Conservation (phyloP, 2,888 invertebrate species). For the Acronicta aceris region DNA sequence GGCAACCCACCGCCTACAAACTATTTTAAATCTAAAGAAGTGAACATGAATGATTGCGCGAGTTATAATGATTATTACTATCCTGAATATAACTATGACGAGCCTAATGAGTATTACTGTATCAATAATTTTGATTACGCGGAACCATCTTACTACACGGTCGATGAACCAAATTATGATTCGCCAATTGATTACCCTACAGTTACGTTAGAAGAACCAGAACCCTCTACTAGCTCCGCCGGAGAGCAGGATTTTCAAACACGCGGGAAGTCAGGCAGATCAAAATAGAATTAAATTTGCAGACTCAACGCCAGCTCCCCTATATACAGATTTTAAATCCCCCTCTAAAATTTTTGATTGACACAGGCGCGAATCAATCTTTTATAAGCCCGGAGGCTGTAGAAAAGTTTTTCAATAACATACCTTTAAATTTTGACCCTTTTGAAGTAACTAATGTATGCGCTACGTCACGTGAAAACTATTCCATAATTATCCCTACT, state of each 20-base stretch:
- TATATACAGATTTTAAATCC: too few species aligned
- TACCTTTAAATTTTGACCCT: slow-evolving; percentile 41
- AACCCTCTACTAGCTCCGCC: too few species aligned
- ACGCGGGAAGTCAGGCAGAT: slow-evolving; percentile 12
- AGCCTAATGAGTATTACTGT: too few species aligned
- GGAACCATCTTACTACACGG: too few species aligned
- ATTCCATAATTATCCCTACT: slow-evolving; percentile 29
- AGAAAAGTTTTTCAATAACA: slow-evolving; percentile 24
- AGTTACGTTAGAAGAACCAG: too few species aligned
- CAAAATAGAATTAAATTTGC: too few species aligned
- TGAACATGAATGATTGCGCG: slow-evolving; percentile 3
- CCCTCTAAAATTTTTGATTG: too few species aligned
- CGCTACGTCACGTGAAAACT: slow-evolving; percentile 41
- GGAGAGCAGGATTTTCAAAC: slow-evolving; percentile 43
- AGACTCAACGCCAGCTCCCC: too few species aligned
- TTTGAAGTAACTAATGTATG: slow-evolving; percentile 56
- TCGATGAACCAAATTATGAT: too few species aligned
- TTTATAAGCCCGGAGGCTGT: slow-evolving; percentile 53
- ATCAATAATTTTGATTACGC: too few species aligned
- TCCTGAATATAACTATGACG: too few species aligned
- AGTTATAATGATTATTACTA: slow-evolving; percentile 1
- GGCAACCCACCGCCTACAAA: background rate
- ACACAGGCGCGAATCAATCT: slow-evolving; percentile 45
- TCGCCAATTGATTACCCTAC: too few species aligned
- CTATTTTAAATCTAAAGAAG: slow-evolving; percentile 3